Conservation (phyloP, 2,888 invertebrate species). For the Nemurella pictetii region DNA sequence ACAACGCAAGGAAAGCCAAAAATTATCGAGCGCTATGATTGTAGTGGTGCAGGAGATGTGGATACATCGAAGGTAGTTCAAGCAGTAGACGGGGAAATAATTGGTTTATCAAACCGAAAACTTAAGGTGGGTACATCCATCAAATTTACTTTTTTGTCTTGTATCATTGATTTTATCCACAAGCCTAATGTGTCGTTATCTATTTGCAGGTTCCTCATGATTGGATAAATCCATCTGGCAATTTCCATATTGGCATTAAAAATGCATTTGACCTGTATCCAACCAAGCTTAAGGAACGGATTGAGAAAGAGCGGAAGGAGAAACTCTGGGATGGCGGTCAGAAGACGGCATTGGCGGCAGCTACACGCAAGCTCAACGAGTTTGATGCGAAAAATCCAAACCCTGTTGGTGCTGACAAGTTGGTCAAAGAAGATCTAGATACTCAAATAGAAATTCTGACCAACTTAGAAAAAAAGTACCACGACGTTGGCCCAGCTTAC, state of each 20-base stretch:
- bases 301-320: constrained; percentile 76
- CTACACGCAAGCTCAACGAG: constrained; percentile 68
- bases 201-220: constrained; percentile 69
- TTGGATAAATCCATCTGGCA: constrained; percentile 84
- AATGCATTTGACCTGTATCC: constrained; percentile 87
- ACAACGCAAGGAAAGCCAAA: constrained; percentile 89
- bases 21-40: constrained; percentile 92
- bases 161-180: not conserved
- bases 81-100: constrained; percentile 71
- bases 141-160: not conserved
- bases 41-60: constrained; percentile 96
- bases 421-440: constrained; percentile 86
- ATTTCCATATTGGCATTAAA: constrained; percentile 86
- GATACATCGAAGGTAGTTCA: constrained; percentile 79
- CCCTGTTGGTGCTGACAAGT: constrained; percentile 67
- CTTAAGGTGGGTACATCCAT: constrained; percentile 67
- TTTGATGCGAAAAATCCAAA: constrained; percentile 71
- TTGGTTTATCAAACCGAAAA: constrained; percentile 77
- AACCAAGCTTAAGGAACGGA: constrained; percentile 76
- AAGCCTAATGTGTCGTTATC: constrained; percentile 33
- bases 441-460: constrained; percentile 81
- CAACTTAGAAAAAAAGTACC: constrained; percentile 82
- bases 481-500: constrained; percentile 84
- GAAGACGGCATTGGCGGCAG: constrained; percentile 76
- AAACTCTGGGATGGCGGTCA: constrained; percentile 85